Evolutionary conservation across 2,113 vertebrate species (phyloP).

Genomic region (Cairina moschata): DNA sequence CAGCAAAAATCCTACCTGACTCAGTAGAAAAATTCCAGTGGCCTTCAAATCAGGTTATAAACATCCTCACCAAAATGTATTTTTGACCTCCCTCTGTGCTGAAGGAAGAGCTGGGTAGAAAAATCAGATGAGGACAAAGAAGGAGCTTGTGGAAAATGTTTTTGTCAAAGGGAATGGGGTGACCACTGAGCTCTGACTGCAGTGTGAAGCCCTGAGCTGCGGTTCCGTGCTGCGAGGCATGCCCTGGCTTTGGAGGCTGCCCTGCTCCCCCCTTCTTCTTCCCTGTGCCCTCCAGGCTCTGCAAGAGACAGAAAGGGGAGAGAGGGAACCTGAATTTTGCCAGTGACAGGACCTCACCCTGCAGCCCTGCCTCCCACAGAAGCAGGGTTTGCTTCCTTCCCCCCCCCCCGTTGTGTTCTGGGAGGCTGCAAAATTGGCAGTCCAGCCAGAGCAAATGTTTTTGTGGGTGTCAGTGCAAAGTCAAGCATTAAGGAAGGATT

Average conservation of each 20-base stretch:
- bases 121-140: neutral
- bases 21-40: neutral
- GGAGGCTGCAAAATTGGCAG: neutral
- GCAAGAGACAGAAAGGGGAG: neutral
- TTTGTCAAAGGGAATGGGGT: neutral
- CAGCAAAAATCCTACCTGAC: neutral
- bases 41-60: neutral
- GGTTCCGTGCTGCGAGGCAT: accelerated
- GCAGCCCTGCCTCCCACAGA: neutral
- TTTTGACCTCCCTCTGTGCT: neutral
- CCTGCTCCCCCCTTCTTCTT: neutral
- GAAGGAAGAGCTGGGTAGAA: neutral
- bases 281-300: neutral
- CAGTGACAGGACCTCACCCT: neutral
- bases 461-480: neutral
- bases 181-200: neutral
- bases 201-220: neutral
- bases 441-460: neutral
- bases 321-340: neutral
- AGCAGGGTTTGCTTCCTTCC: neutral
- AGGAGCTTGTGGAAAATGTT: neutral
- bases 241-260: neutral
- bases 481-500: neutral
- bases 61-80: neutral
- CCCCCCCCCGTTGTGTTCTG: neutral